Conservation (phyloP, 2,113 vertebrate genomes). For the Solea solea region DNA sequence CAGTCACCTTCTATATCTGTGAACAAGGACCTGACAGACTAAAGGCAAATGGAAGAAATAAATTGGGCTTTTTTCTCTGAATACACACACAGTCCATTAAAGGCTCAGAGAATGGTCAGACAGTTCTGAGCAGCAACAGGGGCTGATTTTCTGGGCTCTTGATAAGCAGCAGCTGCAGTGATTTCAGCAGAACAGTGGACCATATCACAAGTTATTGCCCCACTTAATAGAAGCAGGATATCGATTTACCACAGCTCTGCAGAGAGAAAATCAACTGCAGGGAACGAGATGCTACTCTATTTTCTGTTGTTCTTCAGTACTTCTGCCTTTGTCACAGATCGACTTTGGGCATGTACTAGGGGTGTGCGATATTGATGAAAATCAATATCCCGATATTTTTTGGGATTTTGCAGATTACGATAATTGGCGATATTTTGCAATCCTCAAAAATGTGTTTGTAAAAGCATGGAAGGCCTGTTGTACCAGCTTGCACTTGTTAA, state of each 20-base stretch:
- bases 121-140: neutral
- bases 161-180: constrained; percentile 43
- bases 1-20: neutral
- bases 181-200: constrained; percentile 11
- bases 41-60: constrained; percentile 23
- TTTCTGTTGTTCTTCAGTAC: neutral
- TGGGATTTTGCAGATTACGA: too few relatives aligned
- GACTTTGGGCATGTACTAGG: neutral
- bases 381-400: too few relatives aligned
- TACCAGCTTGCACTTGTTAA: too few relatives aligned
- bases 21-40: constrained; percentile 13
- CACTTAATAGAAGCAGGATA: constrained; percentile 22
- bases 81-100: constrained; percentile 6
- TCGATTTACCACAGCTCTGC: constrained; percentile 23
- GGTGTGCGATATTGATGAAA: too few relatives aligned
- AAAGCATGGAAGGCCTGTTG: too few relatives aligned
- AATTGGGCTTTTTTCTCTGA: neutral
- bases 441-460: too few relatives aligned
- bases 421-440: too few relatives aligned
- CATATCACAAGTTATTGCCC: constrained; percentile 28
- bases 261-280: constrained; percentile 7
- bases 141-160: constrained; percentile 21
- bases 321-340: neutral
- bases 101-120: constrained; percentile 13
- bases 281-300: constrained; percentile 6